Percentiles rank a stretch among this genome's conserved stretches.
These are phyloP conservation scores for Spilogale gracilis DNA, from an alignment of 2,113 vertebrate species.

Conservation along the genomic window DNA sequence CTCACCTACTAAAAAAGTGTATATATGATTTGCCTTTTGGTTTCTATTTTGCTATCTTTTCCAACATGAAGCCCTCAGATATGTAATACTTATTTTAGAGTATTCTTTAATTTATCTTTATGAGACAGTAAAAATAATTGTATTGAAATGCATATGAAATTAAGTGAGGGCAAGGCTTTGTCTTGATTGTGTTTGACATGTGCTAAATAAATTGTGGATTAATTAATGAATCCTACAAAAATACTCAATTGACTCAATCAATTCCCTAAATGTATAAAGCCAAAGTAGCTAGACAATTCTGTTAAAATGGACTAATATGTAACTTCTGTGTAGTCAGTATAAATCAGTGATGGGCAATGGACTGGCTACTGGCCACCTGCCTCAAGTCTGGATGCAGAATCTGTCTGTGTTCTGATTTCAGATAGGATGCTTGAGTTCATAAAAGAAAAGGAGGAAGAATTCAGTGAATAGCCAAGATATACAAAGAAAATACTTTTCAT, in stretches of 20 bases:
- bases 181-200: neutral
- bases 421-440: neutral
- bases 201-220: conserved; percentile 50
- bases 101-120: neutral
- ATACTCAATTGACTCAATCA: conserved; percentile 14
- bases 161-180: neutral
- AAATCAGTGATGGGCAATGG: conserved; percentile 28
- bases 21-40: neutral
- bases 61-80: neutral
- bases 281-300: conserved; percentile 18
- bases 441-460: neutral
- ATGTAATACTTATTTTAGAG: neutral
- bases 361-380: neutral
- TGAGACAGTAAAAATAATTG: neutral
- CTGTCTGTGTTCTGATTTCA: neutral
- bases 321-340: neutral
- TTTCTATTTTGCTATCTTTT: neutral
- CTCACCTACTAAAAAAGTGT: neutral
- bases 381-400: neutral
- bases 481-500: neutral
- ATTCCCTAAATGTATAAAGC: conserved; percentile 37
- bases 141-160: neutral
- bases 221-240: conserved; percentile 49
- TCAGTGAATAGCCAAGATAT: neutral
- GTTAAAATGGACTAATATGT: neutral